phyloP scores from a whole-genome alignment of 2,797 vertebrate genomes.

The Semaprochilodus insignis region DNA sequence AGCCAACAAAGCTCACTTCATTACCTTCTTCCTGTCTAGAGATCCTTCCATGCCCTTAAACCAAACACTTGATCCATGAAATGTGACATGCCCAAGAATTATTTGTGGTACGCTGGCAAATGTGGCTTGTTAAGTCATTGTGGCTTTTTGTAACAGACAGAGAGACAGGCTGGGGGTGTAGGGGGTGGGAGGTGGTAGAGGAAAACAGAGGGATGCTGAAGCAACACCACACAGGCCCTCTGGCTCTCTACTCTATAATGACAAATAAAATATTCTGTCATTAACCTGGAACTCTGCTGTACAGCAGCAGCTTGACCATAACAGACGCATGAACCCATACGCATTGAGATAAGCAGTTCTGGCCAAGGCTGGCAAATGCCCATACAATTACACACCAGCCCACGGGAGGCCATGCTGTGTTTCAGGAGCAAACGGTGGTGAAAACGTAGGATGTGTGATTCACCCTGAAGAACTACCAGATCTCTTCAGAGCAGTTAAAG shows the following conservation, averaged over 20 bases:
- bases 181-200: not conserved
- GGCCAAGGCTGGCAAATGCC: slow-evolving; percentile 26
- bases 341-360: slow-evolving; percentile 1
- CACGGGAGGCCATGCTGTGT: not conserved
- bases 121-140: not conserved
- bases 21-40: not conserved
- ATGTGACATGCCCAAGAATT: slow-evolving; percentile 15
- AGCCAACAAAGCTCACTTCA: not conserved
- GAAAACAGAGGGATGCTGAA: not conserved
- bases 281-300: slow-evolving; percentile 25
- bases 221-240: slow-evolving; percentile 11
- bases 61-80: not conserved
- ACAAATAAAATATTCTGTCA: slow-evolving; percentile 42
- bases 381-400: slow-evolving; percentile 36
- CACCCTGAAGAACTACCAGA: not conserved
- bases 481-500: too few species aligned
- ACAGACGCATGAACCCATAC: not conserved
- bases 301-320: slow-evolving; percentile 3
- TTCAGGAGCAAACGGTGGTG: too few species aligned
- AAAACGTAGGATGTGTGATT: not conserved
- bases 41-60: not conserved
- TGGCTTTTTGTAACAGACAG: not conserved
- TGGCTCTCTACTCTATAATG: slow-evolving; percentile 18
- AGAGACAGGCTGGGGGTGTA: not conserved
- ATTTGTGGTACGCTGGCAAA: not conserved